Conservation (phyloP, 64 coral and sea anemone genomes). For the Exaiptasia diaphana region DNA sequence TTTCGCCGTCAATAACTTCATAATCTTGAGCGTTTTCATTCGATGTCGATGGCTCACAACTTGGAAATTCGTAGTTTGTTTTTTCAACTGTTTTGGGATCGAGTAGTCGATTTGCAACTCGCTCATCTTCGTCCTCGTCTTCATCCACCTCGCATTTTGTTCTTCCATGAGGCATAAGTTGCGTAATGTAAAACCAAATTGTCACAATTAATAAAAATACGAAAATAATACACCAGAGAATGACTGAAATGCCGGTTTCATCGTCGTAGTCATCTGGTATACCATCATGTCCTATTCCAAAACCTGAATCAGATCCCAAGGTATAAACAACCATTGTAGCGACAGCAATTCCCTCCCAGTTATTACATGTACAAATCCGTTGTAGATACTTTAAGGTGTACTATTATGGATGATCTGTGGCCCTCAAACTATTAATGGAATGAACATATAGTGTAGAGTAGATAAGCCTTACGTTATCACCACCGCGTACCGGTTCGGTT, state of each 20-base stretch:
- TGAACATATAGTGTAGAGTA: too few species aligned
- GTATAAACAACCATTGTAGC: not conserved
- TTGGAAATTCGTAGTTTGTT: not conserved
- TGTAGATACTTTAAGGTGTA: too few species aligned
- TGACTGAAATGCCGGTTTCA: slow-evolving; percentile 52
- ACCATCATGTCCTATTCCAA: not conserved
- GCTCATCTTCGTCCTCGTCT: slow-evolving; percentile 47
- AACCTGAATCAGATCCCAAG: not conserved
- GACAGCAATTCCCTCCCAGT: not conserved
- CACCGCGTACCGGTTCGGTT: too few species aligned
- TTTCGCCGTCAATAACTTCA: slow-evolving; percentile 64
- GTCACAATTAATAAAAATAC: slow-evolving; percentile 44
- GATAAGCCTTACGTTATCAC: too few species aligned
- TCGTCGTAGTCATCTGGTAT: not conserved
- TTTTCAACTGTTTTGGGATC: slow-evolving; percentile 11
- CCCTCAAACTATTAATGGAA: too few species aligned
- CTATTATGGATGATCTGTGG: too few species aligned
- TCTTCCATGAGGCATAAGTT: slow-evolving; percentile 40
- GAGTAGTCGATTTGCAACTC: slow-evolving; percentile 39
- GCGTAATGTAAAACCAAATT: slow-evolving; percentile 60
- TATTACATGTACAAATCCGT: too few species aligned
- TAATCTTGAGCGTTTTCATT: slow-evolving; percentile 21
- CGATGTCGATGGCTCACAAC: not conserved
- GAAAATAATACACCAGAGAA: slow-evolving; percentile 42
- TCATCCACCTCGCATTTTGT: not conserved